These are phyloP conservation scores for Mizuhopecten yessoensis DNA, from an alignment of 1,140 invertebrate genomes.

Conservation along the genomic window DNA sequence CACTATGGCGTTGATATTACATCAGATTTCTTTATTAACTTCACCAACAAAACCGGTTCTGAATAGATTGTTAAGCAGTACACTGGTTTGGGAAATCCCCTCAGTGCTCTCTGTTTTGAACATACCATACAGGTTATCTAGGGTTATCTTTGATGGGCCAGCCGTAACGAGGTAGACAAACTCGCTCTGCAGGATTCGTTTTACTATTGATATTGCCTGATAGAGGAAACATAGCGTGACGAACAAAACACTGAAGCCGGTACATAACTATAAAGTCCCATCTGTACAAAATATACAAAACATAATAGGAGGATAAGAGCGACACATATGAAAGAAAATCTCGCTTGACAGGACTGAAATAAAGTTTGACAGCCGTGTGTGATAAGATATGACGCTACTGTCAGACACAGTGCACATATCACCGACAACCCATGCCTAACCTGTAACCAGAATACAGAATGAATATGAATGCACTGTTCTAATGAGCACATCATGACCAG, in stretches of 20 bases:
- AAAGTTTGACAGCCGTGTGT: not conserved
- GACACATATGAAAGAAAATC: not conserved
- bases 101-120: not conserved
- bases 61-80: not conserved
- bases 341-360: not conserved
- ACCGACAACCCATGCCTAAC: too few species aligned
- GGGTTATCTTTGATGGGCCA: not conserved
- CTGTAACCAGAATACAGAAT: too few species aligned
- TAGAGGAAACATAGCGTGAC: not conserved
- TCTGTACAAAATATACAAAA: not conserved
- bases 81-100: not conserved
- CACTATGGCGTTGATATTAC: not conserved
- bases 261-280: not conserved
- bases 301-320: not conserved
- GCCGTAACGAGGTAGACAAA: not conserved
- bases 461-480: not conserved
- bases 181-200: not conserved
- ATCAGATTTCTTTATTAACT: not conserved
- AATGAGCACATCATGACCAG: not conserved
- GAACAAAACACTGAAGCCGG: not conserved
- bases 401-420: not conserved
- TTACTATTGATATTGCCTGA: not conserved
- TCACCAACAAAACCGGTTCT: constrained; percentile 15
- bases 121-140: not conserved
- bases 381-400: too few species aligned